These are phyloP conservation scores for Rhinogobio ventralis DNA, from an alignment of 2,797 vertebrate genomes.

Conservation along the genomic window DNA sequence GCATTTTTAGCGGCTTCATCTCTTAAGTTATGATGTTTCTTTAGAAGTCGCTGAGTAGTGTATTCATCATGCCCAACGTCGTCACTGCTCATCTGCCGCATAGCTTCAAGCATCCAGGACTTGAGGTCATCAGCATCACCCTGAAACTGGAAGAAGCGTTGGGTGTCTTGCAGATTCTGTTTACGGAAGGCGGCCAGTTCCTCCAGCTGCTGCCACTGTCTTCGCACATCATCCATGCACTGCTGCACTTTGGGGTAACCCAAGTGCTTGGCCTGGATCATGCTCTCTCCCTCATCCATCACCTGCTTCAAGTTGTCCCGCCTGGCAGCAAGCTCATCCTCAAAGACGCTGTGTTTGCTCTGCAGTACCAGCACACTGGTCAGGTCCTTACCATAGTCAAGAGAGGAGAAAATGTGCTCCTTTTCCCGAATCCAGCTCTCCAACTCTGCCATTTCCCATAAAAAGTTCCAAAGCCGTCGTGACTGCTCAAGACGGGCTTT, in stretches of 20 bases:
- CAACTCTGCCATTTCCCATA: conserved; percentile 92
- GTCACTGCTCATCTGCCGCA: conserved; percentile 81
- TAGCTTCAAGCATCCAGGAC: conserved; percentile 86
- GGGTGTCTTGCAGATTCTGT: conserved; percentile 87
- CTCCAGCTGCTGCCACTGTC: conserved; percentile 90
- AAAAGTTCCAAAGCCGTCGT: conserved; percentile 90
- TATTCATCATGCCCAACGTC: conserved; percentile 93
- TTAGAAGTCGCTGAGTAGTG: conserved; percentile 85
- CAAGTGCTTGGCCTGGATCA: conserved; percentile 83
- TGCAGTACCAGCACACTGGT: conserved; percentile 90
- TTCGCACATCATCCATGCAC: conserved; percentile 77
- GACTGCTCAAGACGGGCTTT: conserved; percentile 89
- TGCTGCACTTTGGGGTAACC: conserved; percentile 80
- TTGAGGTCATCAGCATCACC: conserved; percentile 91
- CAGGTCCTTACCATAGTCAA: conserved; percentile 95
- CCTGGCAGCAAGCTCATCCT: conserved; percentile 89
- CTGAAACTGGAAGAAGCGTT: conserved; percentile 95
- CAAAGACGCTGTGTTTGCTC: conserved; percentile 92
- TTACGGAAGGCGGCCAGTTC: conserved; percentile 90
- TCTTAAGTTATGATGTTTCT: conserved; percentile 85
- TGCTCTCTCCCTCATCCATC: conserved; percentile 80
- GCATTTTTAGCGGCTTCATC: conserved; percentile 84
- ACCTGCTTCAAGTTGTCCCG: conserved; percentile 79
- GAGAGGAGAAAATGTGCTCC: conserved; percentile 92
- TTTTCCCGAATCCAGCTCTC: conserved; percentile 97